phyloP scores from a whole-genome alignment of 1,140 invertebrate species.

The Zophobas atratus region DNA sequence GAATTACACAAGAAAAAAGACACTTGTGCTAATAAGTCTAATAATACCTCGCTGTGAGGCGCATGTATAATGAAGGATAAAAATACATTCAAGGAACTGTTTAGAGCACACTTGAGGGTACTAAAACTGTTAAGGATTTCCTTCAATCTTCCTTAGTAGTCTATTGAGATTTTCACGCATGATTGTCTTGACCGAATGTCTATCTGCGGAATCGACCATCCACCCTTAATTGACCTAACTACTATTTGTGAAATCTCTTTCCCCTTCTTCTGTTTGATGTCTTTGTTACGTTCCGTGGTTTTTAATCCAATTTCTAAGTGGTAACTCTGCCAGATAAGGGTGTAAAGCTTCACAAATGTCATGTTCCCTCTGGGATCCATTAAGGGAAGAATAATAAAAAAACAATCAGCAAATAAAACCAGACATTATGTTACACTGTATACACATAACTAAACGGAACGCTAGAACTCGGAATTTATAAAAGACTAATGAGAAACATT shows the following conservation, averaged over 20 bases:
- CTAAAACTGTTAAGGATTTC: conserved; percentile 21
- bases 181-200: conserved; percentile 33
- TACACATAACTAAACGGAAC: too few species aligned
- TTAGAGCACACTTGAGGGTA: neutral
- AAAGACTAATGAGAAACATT: too few species aligned
- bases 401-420: too few species aligned
- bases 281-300: neutral
- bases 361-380: too few species aligned
- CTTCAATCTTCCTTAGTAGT: conserved; percentile 23
- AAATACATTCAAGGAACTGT: neutral
- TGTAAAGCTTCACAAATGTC: neutral
- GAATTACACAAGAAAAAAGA: neutral
- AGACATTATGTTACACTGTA: too few species aligned
- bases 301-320: neutral
- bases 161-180: conserved; percentile 41
- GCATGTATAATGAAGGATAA: conserved; percentile 9
- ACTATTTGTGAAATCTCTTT: conserved; percentile 30
- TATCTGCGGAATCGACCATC: conserved; percentile 32
- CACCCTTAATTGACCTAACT: conserved; percentile 34
- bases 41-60: neutral
- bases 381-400: too few species aligned
- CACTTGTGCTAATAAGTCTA: conserved; percentile 7
- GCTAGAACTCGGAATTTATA: too few species aligned
- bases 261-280: conserved; percentile 4
- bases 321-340: neutral